Percentiles rank a stretch among this genome's conserved stretches.
phyloP scores from a whole-genome alignment of 2,888 invertebrate species.

The Pseudococcus longispinus region DNA sequence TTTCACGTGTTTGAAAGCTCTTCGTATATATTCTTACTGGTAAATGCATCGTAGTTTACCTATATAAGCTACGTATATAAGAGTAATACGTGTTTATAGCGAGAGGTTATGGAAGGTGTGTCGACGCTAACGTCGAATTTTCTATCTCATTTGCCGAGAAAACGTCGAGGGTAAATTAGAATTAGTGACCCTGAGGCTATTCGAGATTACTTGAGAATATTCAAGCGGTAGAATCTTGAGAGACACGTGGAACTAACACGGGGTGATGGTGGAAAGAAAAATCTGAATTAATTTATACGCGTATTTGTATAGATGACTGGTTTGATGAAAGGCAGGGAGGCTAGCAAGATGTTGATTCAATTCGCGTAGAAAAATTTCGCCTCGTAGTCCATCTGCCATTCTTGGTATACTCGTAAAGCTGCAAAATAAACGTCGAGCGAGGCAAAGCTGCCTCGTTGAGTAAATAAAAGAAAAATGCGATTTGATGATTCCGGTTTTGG shows the following conservation, averaged over 20 bases:
- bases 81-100: no score
- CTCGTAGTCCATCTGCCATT: background rate
- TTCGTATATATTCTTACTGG: background rate
- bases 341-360: background rate
- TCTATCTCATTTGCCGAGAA: slow-evolving; percentile 6
- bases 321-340: background rate
- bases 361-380: background rate
- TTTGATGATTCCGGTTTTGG: background rate
- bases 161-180: background rate
- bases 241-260: background rate
- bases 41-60: no score
- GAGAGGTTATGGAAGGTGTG: background rate
- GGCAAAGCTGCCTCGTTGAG: background rate
- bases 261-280: background rate
- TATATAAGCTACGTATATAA: no score
- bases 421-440: background rate
- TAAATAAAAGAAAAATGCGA: background rate
- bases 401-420: background rate
- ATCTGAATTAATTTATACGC: background rate
- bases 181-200: slow-evolving; percentile 24
- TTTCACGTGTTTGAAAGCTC: background rate
- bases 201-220: slow-evolving; percentile 28
- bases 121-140: background rate
- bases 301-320: background rate
- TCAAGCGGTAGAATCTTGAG: background rate